Base-by-base conservation (phyloP, 1,140 invertebrate genomes). In the Nebria ingens region DNA sequence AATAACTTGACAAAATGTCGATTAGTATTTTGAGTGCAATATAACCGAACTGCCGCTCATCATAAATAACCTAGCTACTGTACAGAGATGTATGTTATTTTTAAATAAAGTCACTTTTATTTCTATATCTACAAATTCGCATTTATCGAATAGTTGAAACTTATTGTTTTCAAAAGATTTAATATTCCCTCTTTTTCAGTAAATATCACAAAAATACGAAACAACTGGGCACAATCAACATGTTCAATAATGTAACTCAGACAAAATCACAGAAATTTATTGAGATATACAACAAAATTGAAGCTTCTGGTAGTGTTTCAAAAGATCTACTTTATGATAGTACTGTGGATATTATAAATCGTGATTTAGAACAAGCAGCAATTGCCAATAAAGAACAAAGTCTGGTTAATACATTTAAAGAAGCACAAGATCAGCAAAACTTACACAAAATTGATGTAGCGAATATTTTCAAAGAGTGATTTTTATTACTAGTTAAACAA, bases 221-320 rank as follows among this genome's bases (percentile, higher is more conserved):
- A 55, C 70, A 74, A 19, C 60, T 77, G 34, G 76, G 76, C 38
- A 64, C 68, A 0, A 68, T 77, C 9, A 74, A 78, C 57, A 66
- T 85, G 38, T 59, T 70, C 9, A 75, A 70, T 61, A 63, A 66
- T 1, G 69, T 62, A 49, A 64, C 70, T 13, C 68, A 71, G 60
- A 78, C 79, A 0, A 69, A 78, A 57, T 78, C 76, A 2, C 80
- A 82, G 67, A 73, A 71, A 54, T 80, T 86, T 61, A 63, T 85
- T 2, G 65, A 76, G 29, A 75, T 75, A 23, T 83, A 83, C 61
- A 66, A 75, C 9, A 69, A 75, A 54, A 61, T 85, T 13, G 70
- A 76, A 62, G 54, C 64, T 0, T 73, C 53, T 21, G 74, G 72
- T 9, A 65, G 73, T 2, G 56, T 73, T 13, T 73, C 76, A 59